A percentile compares a stretch with the other conserved stretches of the same genome.
These are phyloP conservation scores for Eupsilia transversa DNA, from an alignment of 2,888 invertebrate species.

Conservation along the genomic window DNA sequence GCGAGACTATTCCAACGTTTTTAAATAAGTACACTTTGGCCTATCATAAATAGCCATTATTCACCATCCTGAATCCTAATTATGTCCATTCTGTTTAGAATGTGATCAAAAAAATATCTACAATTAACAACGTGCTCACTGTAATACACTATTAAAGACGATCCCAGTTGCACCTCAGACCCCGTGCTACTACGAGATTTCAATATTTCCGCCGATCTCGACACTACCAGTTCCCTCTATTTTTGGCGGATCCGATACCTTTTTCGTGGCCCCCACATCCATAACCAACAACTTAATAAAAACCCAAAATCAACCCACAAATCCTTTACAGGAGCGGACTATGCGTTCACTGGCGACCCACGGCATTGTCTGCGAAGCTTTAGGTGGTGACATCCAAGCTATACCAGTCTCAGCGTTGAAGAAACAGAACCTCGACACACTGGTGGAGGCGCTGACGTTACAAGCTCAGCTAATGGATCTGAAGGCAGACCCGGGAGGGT, in stretches of 20 bases:
- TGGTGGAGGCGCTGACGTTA: constrained; percentile 95
- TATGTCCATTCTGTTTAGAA: background rate
- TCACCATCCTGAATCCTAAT: background rate
- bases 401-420: constrained; percentile 98
- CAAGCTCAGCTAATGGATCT: constrained; percentile 97
- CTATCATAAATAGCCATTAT: background rate
- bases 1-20: no score
- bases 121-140: background rate
- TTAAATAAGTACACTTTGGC: no score
- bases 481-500: constrained; percentile 95
- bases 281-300: background rate
- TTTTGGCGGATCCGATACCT: background rate
- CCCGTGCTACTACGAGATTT: background rate
- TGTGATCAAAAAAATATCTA: background rate
- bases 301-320: background rate
- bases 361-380: constrained; percentile 95
- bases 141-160: background rate
- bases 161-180: background rate
- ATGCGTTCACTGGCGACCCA: constrained; percentile 94
- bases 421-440: constrained; percentile 93
- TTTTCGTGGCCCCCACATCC: background rate
- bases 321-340: constrained; percentile 91
- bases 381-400: constrained; percentile 97
- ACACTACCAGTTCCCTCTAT: background rate
- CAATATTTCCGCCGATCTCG: background rate